phyloP scores from a whole-genome alignment of 92 coral and sea anemone genomes.

The Desmophyllum pertusum region DNA sequence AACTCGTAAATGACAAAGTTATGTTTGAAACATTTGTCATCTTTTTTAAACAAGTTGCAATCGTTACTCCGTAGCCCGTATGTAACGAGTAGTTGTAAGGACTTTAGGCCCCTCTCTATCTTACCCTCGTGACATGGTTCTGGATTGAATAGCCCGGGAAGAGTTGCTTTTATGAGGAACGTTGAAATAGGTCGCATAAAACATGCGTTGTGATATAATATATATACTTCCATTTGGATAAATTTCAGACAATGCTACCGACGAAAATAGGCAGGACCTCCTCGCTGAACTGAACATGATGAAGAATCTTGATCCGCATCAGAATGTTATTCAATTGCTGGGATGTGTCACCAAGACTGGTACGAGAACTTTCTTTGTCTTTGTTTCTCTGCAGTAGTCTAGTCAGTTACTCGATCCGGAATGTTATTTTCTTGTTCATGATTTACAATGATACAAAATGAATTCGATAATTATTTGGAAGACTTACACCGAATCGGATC shows the following conservation, averaged over 20 bases:
- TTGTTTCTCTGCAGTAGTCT: no score
- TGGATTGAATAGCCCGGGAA: background rate
- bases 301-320: slow-evolving; percentile 82
- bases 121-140: no score
- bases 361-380: background rate
- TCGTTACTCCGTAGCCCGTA: no score
- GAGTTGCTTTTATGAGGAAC: background rate
- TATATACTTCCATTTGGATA: background rate
- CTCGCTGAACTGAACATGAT: slow-evolving; percentile 76
- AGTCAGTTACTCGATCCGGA: no score
- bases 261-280: slow-evolving; percentile 74
- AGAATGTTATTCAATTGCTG: slow-evolving; percentile 74
- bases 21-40: background rate
- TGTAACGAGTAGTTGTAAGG: no score
- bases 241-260: slow-evolving; percentile 69
- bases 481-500: no score
- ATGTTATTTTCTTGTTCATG: background rate
- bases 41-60: background rate
- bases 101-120: no score
- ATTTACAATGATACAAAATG: no score
- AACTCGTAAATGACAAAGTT: no score
- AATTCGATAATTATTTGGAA: no score
- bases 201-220: background rate
- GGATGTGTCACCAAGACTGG: slow-evolving; percentile 84
- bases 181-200: background rate